These are phyloP conservation scores for Hydroisotoma schaefferi DNA, from an alignment of 2,888 invertebrate species.

Conservation along the genomic window DNA sequence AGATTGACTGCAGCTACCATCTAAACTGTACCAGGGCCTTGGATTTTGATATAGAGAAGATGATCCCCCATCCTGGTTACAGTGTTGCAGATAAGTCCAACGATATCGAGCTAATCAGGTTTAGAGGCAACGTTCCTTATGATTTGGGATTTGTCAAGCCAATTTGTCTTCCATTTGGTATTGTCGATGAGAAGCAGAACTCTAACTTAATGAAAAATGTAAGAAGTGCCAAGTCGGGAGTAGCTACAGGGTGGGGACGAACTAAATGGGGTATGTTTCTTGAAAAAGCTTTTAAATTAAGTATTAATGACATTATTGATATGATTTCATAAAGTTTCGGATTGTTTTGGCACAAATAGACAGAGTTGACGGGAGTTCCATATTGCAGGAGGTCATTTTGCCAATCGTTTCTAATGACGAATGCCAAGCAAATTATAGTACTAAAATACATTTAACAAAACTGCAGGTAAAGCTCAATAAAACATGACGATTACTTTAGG, in stretches of 20 bases:
- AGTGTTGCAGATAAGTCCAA: conserved; percentile 54
- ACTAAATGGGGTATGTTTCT: conserved; percentile 41
- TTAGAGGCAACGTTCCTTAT: conserved; percentile 26
- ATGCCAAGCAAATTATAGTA: conserved; percentile 43
- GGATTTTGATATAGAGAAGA: conserved; percentile 56
- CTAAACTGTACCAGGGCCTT: conserved; percentile 35
- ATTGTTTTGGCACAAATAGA: no score
- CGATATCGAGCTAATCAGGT: conserved; percentile 59
- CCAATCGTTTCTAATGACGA: conserved; percentile 39
- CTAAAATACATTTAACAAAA: conserved; percentile 30
- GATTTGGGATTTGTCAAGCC: conserved; percentile 35
- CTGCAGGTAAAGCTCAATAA: conserved; percentile 28
- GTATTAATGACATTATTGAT: no score
- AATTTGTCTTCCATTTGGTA: conserved; percentile 48
- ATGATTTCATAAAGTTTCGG: no score
- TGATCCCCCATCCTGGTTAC: conserved; percentile 59
- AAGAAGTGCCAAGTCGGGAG: conserved; percentile 51
- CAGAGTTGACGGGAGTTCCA: conserved; percentile 34
- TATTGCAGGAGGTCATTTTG: conserved; percentile 34
- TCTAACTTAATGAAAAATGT: conserved; percentile 5
- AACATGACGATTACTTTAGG: background rate
- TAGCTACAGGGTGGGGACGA: conserved; percentile 71
- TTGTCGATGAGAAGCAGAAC: conserved; percentile 8
- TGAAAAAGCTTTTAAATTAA: no score
- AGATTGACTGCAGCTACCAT: conserved; percentile 32